These are phyloP conservation scores for Engystomops pustulosus DNA, from an alignment of 2,113 vertebrate genomes.

Conservation along the genomic window DNA sequence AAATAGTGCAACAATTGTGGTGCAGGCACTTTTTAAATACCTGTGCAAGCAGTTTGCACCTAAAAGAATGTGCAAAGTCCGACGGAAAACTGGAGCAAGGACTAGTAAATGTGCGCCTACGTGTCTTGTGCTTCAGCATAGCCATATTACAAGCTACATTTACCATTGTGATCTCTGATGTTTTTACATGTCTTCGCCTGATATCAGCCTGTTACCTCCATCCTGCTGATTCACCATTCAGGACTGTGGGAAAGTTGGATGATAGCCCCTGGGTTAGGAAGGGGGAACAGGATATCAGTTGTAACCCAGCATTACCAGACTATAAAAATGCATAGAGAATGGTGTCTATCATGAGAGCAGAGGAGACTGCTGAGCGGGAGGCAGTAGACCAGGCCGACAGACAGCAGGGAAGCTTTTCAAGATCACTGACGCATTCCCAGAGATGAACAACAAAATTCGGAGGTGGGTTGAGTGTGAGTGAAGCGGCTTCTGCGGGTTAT, in stretches of 20 bases:
- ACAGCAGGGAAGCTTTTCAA: constrained; percentile 38
- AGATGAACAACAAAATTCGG: constrained; percentile 44
- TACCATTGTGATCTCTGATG: too few relatives aligned
- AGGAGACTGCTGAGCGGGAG: background rate
- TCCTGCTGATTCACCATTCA: too few relatives aligned
- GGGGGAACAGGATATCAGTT: background rate
- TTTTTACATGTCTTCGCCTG: too few relatives aligned
- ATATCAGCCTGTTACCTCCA: too few relatives aligned
- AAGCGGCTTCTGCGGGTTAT: constrained; percentile 11
- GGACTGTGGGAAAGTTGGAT: background rate
- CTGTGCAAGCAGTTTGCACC: too few relatives aligned
- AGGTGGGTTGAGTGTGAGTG: constrained; percentile 44
- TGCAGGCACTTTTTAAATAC: too few relatives aligned
- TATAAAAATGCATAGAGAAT: background rate
- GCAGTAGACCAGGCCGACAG: constrained; percentile 25
- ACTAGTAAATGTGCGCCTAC: too few relatives aligned
- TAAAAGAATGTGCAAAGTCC: too few relatives aligned
- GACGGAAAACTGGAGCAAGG: too few relatives aligned
- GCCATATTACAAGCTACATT: too few relatives aligned
- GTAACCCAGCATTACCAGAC: background rate
- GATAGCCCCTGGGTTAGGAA: background rate
- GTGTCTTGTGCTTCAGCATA: too few relatives aligned
- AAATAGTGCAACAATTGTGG: too few relatives aligned
- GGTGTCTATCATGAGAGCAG: background rate
- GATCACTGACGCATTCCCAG: constrained; percentile 49